phyloP scores from a whole-genome alignment of 2,888 invertebrate species.

The Lycophotia porphyrea region DNA sequence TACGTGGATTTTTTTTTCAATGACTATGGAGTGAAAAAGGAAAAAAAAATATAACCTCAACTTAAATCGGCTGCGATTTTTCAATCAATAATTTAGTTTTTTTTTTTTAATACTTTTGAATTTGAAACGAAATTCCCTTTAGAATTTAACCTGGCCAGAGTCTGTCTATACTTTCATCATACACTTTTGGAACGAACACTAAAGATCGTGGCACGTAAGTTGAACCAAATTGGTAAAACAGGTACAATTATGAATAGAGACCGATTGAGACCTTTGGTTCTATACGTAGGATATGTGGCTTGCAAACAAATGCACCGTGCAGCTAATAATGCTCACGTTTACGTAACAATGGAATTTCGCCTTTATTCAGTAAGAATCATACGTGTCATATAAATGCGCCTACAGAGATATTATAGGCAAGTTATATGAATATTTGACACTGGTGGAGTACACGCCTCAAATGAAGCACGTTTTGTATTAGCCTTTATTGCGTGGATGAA shows the following conservation, averaged over 20 bases:
- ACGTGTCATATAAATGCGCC: slow-evolving; percentile 27
- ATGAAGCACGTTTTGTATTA: slow-evolving; percentile 68
- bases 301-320: neutral
- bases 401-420: slow-evolving; percentile 30
- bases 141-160: neutral
- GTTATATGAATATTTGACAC: slow-evolving; percentile 52
- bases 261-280: no score
- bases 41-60: neutral
- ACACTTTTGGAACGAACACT: neutral
- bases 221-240: no score
- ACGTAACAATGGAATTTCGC: neutral
- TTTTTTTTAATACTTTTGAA: neutral
- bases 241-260: no score
- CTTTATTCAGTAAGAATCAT: slow-evolving; percentile 17
- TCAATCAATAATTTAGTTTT: neutral
- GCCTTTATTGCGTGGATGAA: slow-evolving; percentile 51
- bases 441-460: slow-evolving; percentile 38
- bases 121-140: neutral
- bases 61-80: neutral
- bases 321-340: neutral
- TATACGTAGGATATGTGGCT: neutral
- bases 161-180: neutral
- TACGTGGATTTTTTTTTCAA: neutral
- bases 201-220: no score
- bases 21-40: neutral